Evolutionary conservation across 2,888 invertebrate genomes (phyloP), one percentile per base, ranked within the genome.

Genomic region (Phymatocera aterrima): DNA sequence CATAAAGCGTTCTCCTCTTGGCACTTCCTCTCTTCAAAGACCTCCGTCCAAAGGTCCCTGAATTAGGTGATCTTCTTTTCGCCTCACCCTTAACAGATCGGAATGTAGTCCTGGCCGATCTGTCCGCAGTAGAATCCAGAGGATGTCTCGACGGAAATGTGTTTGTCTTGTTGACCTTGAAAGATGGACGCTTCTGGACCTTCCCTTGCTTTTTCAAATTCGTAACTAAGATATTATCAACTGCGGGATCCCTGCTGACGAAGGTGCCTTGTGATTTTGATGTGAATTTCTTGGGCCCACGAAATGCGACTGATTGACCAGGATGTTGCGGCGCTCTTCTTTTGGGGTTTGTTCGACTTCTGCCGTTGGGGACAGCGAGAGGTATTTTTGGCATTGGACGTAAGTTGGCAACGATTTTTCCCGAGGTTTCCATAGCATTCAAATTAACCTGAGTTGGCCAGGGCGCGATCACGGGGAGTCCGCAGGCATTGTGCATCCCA

Each of bases 401-500:
- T 15, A 80, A 31, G 34, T 21, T 65, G n/a, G 40, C 79, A 0
- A 75, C 51, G 12, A 79, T 31, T 51, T 54, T 68, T 4, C 48
- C 54, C 6, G 82, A 68, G n/a, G 80, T 46, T n/a, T 79, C 77
- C 0, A 80, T 40, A 1, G 80, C 77, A 1, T 60, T 78, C 24
- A 82, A 60, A 8, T 74, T 64, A 43, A 77, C 80, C 28, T 78
- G 77, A n/a, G 79, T 78, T 37, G 83, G 80, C 84, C 84, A 85
- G 0, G 81, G 81, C 10, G 85, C 86, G 8, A 88, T 81, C 2
- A 88, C 84, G 0, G 89, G 89, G 31, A 89, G 84, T 37, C 88
- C 87, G 31, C 88, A 86, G 28, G 87, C 85, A 51, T 87, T 86
- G 48, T 88, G 90, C 90, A 90, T 90, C 2, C 90, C 90, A 0